Evolutionary conservation across 2,113 vertebrate species (phyloP).

Genomic region (Xenopus laevis): DNA sequence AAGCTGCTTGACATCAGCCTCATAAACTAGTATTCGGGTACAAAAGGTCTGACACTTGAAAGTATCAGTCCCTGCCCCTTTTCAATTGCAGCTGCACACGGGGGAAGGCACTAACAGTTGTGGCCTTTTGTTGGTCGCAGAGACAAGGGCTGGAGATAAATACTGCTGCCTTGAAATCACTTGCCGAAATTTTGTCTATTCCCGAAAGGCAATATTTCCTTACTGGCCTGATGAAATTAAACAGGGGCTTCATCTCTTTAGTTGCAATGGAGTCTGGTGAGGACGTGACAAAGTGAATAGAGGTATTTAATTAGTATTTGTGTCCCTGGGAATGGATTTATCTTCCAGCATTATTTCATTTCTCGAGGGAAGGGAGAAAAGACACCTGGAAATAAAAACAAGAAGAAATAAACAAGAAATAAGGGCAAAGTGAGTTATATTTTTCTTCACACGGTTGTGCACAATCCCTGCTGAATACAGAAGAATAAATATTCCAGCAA

Average conservation of each 20-base stretch:
- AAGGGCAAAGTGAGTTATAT: slow-evolving; percentile 1
- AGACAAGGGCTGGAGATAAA: slow-evolving; percentile 81
- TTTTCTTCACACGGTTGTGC: not conserved
- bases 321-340: slow-evolving; percentile 39
- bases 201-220: slow-evolving; percentile 72
- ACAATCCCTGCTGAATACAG: not conserved
- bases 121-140: slow-evolving; percentile 61
- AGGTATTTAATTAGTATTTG: slow-evolving; percentile 35
- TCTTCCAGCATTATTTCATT: slow-evolving; percentile 53
- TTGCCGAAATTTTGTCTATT: slow-evolving; percentile 64
- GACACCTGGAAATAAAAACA: slow-evolving; percentile 37
- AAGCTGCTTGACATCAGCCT: slow-evolving; percentile 94
- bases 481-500: slow-evolving; percentile 7
- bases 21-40: slow-evolving; percentile 96
- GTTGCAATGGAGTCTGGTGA: slow-evolving; percentile 7
- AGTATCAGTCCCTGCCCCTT: slow-evolving; percentile 84
- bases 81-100: slow-evolving; percentile 72
- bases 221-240: slow-evolving; percentile 49
- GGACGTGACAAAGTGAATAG: slow-evolving; percentile 9
- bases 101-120: slow-evolving; percentile 75
- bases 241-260: slow-evolving; percentile 10
- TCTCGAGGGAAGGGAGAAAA: slow-evolving; percentile 55
- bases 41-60: slow-evolving; percentile 97
- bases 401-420: slow-evolving; percentile 22
- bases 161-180: slow-evolving; percentile 72